Base-by-base conservation (phyloP, 2,888 invertebrate genomes). In the Agapetus fuscipes region DNA sequence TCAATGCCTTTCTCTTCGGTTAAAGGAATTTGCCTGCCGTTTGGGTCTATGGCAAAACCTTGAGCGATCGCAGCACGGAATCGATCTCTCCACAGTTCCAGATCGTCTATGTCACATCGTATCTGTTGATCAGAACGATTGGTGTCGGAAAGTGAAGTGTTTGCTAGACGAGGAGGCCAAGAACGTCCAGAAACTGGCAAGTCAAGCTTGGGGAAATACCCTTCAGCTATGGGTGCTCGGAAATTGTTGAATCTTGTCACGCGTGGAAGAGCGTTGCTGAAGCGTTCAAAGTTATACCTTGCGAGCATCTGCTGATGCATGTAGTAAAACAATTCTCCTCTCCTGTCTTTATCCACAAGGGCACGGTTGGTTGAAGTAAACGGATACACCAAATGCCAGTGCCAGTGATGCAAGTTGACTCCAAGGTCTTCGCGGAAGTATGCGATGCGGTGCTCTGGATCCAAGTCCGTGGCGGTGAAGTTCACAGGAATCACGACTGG, bases 331-430 rank as follows among this genome's bases (percentile, higher is more conserved):
- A 85, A 70, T 55, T 85, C 85, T 1, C 85, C 85, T 3, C 84
- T 71, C 5, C 85, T 64, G 60, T 85, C 82, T 58, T 83, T 83
- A 52, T 67, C 58, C 33, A 79, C 78, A 46, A 80, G 74, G 42
- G 54, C 51, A 10, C 65, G 60, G 49, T 72, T 64, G 0, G 73
- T 61, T 0, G 79, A 76, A 50, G 80, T 78, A 58, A 80, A 80
- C 0, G 88, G 88, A 58, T 87, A 89, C 2, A 89, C 86, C 49
- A 89, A 69, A 59, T 90, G 89, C 88, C 88, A 89, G 56, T 89
- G 88, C 88, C 88, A 89, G 57, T 89, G 88, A 58, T 89, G 89
- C 33, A 85, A 76, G 62, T 89, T 89, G 50, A 89, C 70, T 48
- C 86, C 86, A 42, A 87, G 66, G 58, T 88, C 89, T 57, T 89